Evolutionary conservation across 2,113 vertebrate species (phyloP), one percentile per base, ranked within the genome.

Genomic region (Gobius niger): DNA sequence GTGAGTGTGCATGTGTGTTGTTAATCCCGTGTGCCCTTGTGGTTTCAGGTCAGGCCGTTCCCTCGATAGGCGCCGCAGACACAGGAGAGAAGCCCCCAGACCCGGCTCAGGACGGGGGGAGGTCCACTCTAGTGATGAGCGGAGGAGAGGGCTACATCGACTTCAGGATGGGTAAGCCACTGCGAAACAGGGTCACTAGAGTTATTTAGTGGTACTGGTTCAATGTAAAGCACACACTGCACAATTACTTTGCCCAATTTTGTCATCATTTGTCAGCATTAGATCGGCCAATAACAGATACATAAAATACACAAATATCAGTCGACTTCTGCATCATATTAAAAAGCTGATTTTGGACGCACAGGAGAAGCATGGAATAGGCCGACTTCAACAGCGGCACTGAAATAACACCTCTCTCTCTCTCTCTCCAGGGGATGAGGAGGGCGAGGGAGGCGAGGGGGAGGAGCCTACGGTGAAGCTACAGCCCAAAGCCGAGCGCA

Each of bases 71-170:
- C 9, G 84, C 62, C 11, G 88, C 85, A 3, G 81, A 86, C 44
- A 60, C 75, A 47, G 91, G 86, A 9, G 90, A 93, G 16, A 95
- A 96, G 44, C 64, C 87, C 2, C 51, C 83, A 60, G 96, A 98
- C 15, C 76, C 90, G 6, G 75, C 65, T 86, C 94, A 93, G 80
- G 88, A 88, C 9, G 87, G 92, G 68, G 84, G 84, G 77, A 96
- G 93, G 85, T 95, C 95, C 0, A 87, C 97, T 92, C 85, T 99
- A 88, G 95, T 99, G 82, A 95, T 99, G 93, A 99, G 98, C 0
- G 98, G 98, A 82, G 98, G 98, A 64, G 98, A 99, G 82, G 98
- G 98, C n/a, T 99, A 99, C 90, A 99, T 99, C 13, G 98, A 99
- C 92, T 99, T 99, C 88, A 94, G 98, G 47, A 99, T 98, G 96